Conservation (phyloP, 2,888 invertebrate genomes). For the Sarcophaga caerulescens region DNA sequence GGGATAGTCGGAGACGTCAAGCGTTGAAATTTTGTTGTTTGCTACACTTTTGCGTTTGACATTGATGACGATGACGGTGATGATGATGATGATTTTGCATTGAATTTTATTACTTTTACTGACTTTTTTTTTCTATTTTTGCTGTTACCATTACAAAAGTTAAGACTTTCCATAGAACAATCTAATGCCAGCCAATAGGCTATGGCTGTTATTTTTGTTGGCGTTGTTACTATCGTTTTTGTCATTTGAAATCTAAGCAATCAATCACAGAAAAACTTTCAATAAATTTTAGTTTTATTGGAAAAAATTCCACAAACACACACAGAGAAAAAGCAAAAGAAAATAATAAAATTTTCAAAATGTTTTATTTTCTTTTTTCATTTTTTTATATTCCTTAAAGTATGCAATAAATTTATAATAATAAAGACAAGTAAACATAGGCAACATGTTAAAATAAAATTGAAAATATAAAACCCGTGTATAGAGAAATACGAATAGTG, state of each 20-base stretch:
- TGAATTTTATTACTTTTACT: slow-evolving; percentile 27
- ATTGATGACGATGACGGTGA: background rate
- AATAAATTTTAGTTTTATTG: slow-evolving; percentile 53
- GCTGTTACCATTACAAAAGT: background rate
- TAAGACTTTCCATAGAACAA: background rate
- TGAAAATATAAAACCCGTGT: too few species aligned
- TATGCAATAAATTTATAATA: slow-evolving; percentile 16
- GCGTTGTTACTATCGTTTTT: slow-evolving; percentile 18
- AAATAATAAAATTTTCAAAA: slow-evolving; percentile 20
- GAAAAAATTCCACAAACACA: background rate
- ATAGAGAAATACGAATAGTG: background rate
- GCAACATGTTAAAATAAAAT: background rate
- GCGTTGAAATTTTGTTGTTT: slow-evolving; percentile 21
- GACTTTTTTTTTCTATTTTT: background rate
- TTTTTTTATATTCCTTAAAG: background rate
- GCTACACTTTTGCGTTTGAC: slow-evolving; percentile 20
- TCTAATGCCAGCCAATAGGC: background rate
- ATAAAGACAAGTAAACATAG: background rate
- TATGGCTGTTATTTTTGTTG: slow-evolving; percentile 10
- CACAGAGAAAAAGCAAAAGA: too few species aligned
- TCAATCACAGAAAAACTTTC: slow-evolving; percentile 53
- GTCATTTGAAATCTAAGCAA: slow-evolving; percentile 44
- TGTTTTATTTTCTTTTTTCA: background rate
- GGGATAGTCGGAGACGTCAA: background rate
- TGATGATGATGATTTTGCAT: slow-evolving; percentile 16